phyloP scores from a whole-genome alignment of 2,888 invertebrate species.

The Lumbricus terrestris region DNA sequence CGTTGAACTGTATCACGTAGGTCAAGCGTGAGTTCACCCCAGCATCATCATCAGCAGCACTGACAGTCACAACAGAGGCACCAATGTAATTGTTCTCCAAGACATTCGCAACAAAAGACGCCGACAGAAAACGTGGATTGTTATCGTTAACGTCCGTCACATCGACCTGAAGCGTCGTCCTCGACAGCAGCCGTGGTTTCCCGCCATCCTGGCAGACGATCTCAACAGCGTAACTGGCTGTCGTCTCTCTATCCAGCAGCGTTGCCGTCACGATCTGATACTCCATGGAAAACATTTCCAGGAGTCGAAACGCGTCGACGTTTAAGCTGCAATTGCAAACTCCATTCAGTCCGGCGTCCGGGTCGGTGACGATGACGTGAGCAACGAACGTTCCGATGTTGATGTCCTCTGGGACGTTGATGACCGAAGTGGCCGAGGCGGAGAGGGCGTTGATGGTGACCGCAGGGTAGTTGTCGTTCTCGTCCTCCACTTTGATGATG shows the following conservation, averaged over 20 bases:
- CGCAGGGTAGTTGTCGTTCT: slow-evolving; percentile 36
- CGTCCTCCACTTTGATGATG: slow-evolving; percentile 31
- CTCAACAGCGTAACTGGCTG: slow-evolving; percentile 24
- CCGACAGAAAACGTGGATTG: slow-evolving; percentile 21
- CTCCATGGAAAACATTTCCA: slow-evolving; percentile 4
- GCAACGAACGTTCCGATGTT: slow-evolving; percentile 31
- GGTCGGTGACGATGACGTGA: slow-evolving; percentile 33
- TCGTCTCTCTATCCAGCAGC: slow-evolving; percentile 33
- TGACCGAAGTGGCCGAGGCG: slow-evolving; percentile 20
- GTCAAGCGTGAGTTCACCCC: slow-evolving; percentile 21
- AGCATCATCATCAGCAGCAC: slow-evolving; percentile 47
- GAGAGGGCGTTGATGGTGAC: slow-evolving; percentile 36
- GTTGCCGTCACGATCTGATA: slow-evolving; percentile 32
- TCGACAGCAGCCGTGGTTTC: neutral
- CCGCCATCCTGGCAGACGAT: slow-evolving; percentile 34
- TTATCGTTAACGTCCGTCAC: slow-evolving; percentile 31
- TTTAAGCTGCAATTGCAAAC: slow-evolving; percentile 21
- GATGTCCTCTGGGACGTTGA: slow-evolving; percentile 32
- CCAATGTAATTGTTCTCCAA: slow-evolving; percentile 24
- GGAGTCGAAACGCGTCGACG: neutral
- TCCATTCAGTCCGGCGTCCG: slow-evolving; percentile 34
- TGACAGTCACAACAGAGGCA: slow-evolving; percentile 28
- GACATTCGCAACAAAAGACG: slow-evolving; percentile 20
- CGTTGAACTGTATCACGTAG: neutral
- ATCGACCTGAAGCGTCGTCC: slow-evolving; percentile 9